A percentile compares a stretch with the other conserved stretches of the same genome.
Evolutionary conservation across 2,797 vertebrate species (phyloP).

Genomic region (Corythornis leucogaster): DNA sequence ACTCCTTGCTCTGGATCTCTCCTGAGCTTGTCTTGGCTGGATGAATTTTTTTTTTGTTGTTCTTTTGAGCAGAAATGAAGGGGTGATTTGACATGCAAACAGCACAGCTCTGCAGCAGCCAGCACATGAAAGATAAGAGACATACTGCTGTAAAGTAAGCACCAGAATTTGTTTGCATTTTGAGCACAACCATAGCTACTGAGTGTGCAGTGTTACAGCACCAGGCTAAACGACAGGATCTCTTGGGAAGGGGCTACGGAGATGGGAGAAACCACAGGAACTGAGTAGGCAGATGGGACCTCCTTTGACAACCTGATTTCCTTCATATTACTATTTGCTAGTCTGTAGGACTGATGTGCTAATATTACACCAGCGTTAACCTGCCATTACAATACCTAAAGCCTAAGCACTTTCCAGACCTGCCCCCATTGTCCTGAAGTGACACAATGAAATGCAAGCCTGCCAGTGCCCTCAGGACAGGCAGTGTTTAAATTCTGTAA

Average conservation of each 20-base stretch:
- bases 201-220: neutral
- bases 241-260: neutral
- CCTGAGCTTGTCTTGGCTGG: neutral
- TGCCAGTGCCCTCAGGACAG: neutral
- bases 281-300: neutral
- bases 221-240: neutral
- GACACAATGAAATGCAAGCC: neutral
- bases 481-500: neutral
- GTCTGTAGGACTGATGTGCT: neutral
- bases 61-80: neutral
- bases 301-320: neutral
- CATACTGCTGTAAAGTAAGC: neutral
- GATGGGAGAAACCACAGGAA: neutral
- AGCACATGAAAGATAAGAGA: neutral
- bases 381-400: neutral
- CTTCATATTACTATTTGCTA: neutral
- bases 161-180: neutral
- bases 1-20: neutral
- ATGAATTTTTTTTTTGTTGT: neutral
- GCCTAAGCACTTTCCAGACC: neutral
- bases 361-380: neutral
- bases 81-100: neutral
- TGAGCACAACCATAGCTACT: neutral
- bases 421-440: neutral
- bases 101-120: slow-evolving; percentile 9